Evolutionary conservation across 1,140 invertebrate species (phyloP), one percentile per base, ranked within the genome.

Genomic region (Maconellicoccus hirsutus): DNA sequence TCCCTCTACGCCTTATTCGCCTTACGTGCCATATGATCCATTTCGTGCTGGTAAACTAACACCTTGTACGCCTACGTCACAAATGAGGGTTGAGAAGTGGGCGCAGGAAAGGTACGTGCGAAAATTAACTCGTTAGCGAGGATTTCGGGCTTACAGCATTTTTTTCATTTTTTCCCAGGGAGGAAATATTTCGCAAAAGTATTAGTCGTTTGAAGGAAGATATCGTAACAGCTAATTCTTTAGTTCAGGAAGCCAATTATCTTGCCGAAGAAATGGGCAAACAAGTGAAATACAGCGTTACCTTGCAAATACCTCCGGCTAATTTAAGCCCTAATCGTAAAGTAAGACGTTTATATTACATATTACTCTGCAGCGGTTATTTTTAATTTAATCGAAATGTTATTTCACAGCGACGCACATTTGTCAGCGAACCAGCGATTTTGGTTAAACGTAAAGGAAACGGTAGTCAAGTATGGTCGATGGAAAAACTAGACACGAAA

Each of bases 401-500:
- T n/a, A n/a, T 66, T 73, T 70, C 23, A 59, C 75, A 94, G 91
- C 87, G 89, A 74, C 93, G 94, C 19, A 89, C 92, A 19, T 96
- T 98, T 81, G 93, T 98, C 0, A 97, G 94, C 77, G 96, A 98
- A 78, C 96, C 96, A 7, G 96, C 96, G 1, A 98, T 99, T 77
- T 84, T 97, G 77, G 94, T 98, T n/a, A 93, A 93, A 79, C 85
- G 93, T 70, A 82, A 82, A 72, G 85, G 86, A n/a, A 87, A 88
- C 70, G 85, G 86, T 63, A 90, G 87, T 75, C 95, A 98, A 81
- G 91, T 98, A 63, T 98, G 96, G 96, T 93, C 91, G 0, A 94
- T 98, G 91, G 95, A 98, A 80, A 98, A 98, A 82, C 82, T 98
- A 74, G 95, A 98, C 82, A 96, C 98, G 80, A 97, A 98, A 80